Evolutionary conservation across 2,797 vertebrate genomes (phyloP).

Genomic region (Acanthis flammea): DNA sequence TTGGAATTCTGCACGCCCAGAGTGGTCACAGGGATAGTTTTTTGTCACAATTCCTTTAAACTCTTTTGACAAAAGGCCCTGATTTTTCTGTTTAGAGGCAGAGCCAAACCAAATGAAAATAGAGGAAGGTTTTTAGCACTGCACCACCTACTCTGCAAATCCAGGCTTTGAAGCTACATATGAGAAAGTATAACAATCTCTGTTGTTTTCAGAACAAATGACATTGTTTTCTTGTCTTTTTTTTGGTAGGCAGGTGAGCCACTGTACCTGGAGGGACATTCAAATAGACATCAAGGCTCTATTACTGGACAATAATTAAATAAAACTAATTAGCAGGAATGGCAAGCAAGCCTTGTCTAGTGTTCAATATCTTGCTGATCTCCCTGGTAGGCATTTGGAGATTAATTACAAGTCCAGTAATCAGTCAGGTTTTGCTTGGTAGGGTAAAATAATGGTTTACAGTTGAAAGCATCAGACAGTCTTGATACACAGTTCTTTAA

Average conservation of each 20-base stretch:
- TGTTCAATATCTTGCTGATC: neutral
- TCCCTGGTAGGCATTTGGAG: neutral
- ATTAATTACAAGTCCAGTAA: neutral
- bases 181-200: neutral
- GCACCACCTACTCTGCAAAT: rapidly evolving
- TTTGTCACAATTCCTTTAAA: neutral
- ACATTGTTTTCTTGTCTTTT: neutral
- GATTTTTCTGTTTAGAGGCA: neutral
- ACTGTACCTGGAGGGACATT: neutral
- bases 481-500: neutral
- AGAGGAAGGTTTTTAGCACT: neutral
- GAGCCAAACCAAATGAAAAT: neutral
- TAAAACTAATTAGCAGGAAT: neutral
- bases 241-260: neutral
- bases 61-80: neutral
- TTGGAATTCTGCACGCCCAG: neutral
- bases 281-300: neutral
- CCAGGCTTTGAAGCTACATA: neutral
- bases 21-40: neutral
- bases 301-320: neutral
- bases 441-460: neutral
- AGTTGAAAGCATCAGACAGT: neutral
- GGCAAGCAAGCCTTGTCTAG: neutral
- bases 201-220: neutral
- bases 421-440: neutral